A percentile compares a stretch with the other conserved stretches of the same genome.
phyloP scores from a whole-genome alignment of 1,140 invertebrate genomes.

The Odontomachus brunneus region DNA sequence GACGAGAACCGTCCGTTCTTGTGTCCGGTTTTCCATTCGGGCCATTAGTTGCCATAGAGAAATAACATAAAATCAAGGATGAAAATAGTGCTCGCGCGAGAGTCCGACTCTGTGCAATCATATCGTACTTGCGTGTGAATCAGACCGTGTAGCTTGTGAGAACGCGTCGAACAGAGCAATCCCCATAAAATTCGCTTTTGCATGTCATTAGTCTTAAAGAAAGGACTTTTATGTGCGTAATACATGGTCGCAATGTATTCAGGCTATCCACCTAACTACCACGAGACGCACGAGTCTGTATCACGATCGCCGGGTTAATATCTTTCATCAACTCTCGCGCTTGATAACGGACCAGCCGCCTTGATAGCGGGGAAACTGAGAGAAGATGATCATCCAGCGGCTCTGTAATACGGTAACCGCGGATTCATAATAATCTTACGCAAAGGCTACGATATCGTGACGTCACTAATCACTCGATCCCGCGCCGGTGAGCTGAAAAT shows the following conservation, averaged over 20 bases:
- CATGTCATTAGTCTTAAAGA: conserved; percentile 58
- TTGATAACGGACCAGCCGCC: neutral
- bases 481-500: no score
- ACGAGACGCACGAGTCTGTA: neutral
- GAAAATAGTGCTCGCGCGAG: neutral
- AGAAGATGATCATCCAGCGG: neutral
- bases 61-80: conserved; percentile 38
- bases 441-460: neutral
- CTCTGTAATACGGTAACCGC: neutral
- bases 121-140: neutral
- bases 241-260: neutral
- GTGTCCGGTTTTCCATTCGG: neutral
- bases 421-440: neutral
- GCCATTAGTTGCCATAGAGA: neutral
- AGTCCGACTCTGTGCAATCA: neutral
- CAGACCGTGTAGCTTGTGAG: conserved; percentile 38
- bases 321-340: neutral
- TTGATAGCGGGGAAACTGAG: neutral
- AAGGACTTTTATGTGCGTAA: conserved; percentile 5
- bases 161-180: conserved; percentile 16
- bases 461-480: neutral
- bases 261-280: neutral
- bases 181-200: conserved; percentile 57
- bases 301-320: neutral
- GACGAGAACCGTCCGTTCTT: no score